phyloP scores from a whole-genome alignment of 2,797 vertebrate species.

The Aulostomus chinensis region DNA sequence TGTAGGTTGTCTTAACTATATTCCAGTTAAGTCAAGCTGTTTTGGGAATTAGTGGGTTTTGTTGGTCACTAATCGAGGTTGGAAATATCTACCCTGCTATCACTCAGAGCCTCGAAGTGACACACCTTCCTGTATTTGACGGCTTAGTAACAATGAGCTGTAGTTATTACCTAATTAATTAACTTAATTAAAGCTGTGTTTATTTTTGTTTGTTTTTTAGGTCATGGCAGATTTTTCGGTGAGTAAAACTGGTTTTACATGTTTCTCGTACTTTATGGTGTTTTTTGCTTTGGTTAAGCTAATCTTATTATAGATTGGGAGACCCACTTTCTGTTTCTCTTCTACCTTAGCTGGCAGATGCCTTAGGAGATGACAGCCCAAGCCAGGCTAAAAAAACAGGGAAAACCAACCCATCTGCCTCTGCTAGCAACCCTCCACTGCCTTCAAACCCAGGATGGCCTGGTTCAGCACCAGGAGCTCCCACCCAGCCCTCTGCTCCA shows the following conservation, averaged over 20 bases:
- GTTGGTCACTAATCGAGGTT: constrained; percentile 26
- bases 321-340: constrained; percentile 8
- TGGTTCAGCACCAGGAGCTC: constrained; percentile 78
- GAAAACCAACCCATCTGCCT: constrained; percentile 80
- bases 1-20: neutral
- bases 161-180: constrained; percentile 12
- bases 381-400: constrained; percentile 84
- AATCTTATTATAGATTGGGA: neutral
- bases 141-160: constrained; percentile 19
- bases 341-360: constrained; percentile 87
- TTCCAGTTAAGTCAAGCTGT: neutral
- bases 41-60: constrained; percentile 18
- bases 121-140: constrained; percentile 22
- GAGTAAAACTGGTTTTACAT: constrained; percentile 47
- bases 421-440: constrained; percentile 52
- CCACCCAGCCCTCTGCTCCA: constrained; percentile 77
- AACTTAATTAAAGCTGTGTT: constrained; percentile 24
- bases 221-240: constrained; percentile 85
- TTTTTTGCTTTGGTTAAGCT: neutral
- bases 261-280: neutral
- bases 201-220: constrained; percentile 51
- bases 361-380: constrained; percentile 84
- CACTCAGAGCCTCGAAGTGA: constrained; percentile 49
- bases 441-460: constrained; percentile 80
- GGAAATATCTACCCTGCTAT: constrained; percentile 62